Evolutionary conservation across 1,140 invertebrate genomes (phyloP), one percentile per base, ranked within the genome.

Genomic region (Lethocerus indicus): DNA sequence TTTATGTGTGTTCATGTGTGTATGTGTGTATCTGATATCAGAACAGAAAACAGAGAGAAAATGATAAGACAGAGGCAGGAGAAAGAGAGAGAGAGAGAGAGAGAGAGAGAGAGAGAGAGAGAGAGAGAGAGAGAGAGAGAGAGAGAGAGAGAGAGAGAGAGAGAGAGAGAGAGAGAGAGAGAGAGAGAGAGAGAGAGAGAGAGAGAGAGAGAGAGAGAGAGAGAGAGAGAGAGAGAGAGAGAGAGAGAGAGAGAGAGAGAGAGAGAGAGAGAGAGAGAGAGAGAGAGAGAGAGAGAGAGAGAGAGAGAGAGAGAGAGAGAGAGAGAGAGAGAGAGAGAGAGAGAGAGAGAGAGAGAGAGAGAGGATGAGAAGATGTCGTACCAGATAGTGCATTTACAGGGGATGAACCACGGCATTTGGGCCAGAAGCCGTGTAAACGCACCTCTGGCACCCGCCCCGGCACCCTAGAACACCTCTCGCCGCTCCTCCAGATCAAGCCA

Each of bases 311-410:
- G 37, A 40, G 37, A 40, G 37, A 40, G 37, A 40, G 37, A 40
- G 37, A 40, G 37, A 40, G 37, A 40, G 37, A 40, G 37, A 40
- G 37, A 40, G 37, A 40, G 37, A 40, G 37, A 40, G 37, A 40
- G 37, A 40, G 37, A 40, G 37, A 40, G 37, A 40, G 37, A 18
- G 42, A 28, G 42, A 27, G 23, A 24, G n/a, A 32, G 49, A 32
- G 35, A 41, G 39, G 49, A 40, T 39, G 49, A 37, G 49, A 50
- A 50, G 49, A 50, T 50, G 49, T 50, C 49, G 49, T 50, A 50
- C 49, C 49, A 50, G 49, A 50, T 50, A 50, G 49, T 50, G 49
- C 49, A 50, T 50, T 50, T 50, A 50, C 49, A 50, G 49, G 28
- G 35, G 26, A 50, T 24, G 27, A 13, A 32, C n/a, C 40, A 50